These are phyloP conservation scores for Drosophila bocki DNA, from an alignment of 1,140 invertebrate species.

Conservation along the genomic window DNA sequence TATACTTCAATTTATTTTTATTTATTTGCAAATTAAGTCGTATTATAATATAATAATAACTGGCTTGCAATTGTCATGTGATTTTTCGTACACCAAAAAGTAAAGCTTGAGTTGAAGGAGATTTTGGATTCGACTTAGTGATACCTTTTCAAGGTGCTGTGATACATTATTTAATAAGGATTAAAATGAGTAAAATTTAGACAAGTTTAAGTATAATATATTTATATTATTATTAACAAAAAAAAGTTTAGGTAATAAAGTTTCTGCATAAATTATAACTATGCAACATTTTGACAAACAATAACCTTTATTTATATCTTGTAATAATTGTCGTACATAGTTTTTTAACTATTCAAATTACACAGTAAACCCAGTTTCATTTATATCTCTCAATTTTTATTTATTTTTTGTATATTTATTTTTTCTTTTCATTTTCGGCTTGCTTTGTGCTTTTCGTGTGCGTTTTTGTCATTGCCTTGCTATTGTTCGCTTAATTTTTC, in stretches of 20 bases:
- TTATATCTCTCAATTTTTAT: conserved; percentile 42
- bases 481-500: conserved; percentile 45
- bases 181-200: neutral
- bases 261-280: neutral
- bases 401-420: conserved; percentile 28
- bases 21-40: conserved; percentile 73
- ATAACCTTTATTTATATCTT: neutral
- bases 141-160: neutral
- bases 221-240: neutral
- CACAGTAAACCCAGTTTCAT: neutral
- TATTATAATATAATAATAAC: conserved; percentile 48
- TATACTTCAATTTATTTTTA: conserved; percentile 72
- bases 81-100: conserved; percentile 42
- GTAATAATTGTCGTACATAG: neutral
- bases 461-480: conserved; percentile 42
- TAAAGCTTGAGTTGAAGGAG: too few species aligned
- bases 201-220: neutral
- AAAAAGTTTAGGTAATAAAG: neutral
- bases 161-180: fast-evolving
- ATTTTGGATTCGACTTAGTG: neutral
- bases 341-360: neutral
- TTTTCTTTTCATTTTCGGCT: conserved; percentile 46
- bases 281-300: neutral
- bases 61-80: conserved; percentile 67
- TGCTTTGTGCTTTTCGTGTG: conserved; percentile 21